Base-by-base conservation (phyloP, 1,140 invertebrate species). In the Drosophila ironensis region DNA sequence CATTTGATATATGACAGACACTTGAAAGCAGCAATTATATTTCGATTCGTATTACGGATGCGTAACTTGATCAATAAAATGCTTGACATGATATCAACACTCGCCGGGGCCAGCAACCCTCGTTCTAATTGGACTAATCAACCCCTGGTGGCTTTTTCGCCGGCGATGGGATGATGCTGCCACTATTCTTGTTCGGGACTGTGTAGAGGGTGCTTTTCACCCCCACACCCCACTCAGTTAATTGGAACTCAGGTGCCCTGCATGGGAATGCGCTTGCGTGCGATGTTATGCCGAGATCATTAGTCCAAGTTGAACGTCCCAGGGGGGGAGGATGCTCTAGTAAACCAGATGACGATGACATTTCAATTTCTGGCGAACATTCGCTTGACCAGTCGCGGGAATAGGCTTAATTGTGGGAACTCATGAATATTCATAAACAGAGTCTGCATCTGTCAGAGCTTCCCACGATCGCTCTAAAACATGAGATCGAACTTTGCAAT, bases 271-370 rank as follows among this genome's bases (percentile, higher is more conserved):
- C 42, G 56, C 25, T 89, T 73, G 87, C 87, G 87, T 88, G 87
- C 71, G 66, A 64, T 84, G 87, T 70, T 82, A 88, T 88, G 44
- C 25, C 42, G 4, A 40, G 38, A 67, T 75, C 75, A 72, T 81
- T 87, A 87, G 70, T 47, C 45, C 30, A 16, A 30, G 41, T 19
- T n/a, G n/a, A n/a, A n/a, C n/a, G n/a, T 27, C 27, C 30, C 3
- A n/a, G n/a, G 6, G 33, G 24, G 35, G 27, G 28, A 71, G 57
- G 78, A 82, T 82, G 78, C 78, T 82, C 78, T 78, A 82, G 37
- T 88, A 81, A 88, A 88, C 75, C 86, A 88, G 86, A 88, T 88
- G 87, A 88, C 87, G 72, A 88, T 88, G 87, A 88, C 87, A 87
- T 87, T 63, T 88, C 61, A 72, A 68, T 69, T 74, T 69, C 73